Base-by-base conservation (phyloP, 2,113 vertebrate genomes). In the Phylloscopus trochilus region DNA sequence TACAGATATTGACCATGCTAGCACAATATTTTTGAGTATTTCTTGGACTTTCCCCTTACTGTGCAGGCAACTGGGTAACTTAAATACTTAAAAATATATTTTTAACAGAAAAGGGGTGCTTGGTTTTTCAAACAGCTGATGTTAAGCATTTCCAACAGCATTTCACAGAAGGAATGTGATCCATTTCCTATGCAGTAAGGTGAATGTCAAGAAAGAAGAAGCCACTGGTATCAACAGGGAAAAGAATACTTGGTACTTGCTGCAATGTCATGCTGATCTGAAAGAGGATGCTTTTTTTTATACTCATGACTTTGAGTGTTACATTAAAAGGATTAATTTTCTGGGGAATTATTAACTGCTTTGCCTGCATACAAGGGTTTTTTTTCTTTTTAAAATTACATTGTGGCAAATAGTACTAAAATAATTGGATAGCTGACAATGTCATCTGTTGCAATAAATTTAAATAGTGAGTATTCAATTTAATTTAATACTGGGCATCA, bases 321-420 rank as follows among this genome's bases (percentile, higher is more conserved):
- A 59, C 82, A 96, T 89, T 80, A 89, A 96, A 97, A 87, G 80
- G 81, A 95, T 95, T 97, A 91, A 95, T 97, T 97, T 97, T 16
- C 66, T 91, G 74, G 58, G 77, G 81, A 97, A 91, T 97, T 92
- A 87, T 84, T 93, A 96, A 93, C 79, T 95, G 77, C 8, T 97
- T 96, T 74, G 52, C 76, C 83, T 94, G 52, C 81, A 79, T 93
- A 85, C 63, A 87, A 91, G 62, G 44, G 46, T 95, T 87, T 56
- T 39, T 39, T 94, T 94, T 94, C 86, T 47, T 91, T 96, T 91
- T 39, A 20, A 39, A 97, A 95, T 92, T 95, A 95, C 19, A 9
- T 92, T 88, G 52, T 96, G 89, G 76, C 88, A 95, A 92, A 92
- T 73, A 92, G 52, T 90, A 80, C 92, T 96, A 93, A 96, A 96